Percentiles rank a stretch among this genome's conserved stretches.
phyloP scores from a whole-genome alignment of 1,140 invertebrate species.

The Bactericera cockerelli region DNA sequence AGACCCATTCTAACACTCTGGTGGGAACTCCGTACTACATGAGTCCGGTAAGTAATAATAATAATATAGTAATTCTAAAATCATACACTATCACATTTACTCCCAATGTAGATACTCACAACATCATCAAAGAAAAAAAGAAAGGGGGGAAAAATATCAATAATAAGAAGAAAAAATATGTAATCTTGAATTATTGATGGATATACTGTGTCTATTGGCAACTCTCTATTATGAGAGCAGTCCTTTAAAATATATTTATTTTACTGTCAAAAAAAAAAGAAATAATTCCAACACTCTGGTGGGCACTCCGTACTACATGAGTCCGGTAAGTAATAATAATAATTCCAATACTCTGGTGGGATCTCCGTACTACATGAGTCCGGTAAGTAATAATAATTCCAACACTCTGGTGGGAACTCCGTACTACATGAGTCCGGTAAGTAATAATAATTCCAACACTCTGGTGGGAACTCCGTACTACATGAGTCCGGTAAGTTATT shows the following conservation, averaged over 20 bases:
- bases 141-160: too few relatives aligned
- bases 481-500: constrained; percentile 56
- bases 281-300: constrained; percentile 54
- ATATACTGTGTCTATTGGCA: too few relatives aligned
- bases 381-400: constrained; percentile 53
- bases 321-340: constrained; percentile 44
- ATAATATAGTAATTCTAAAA: too few relatives aligned
- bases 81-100: too few relatives aligned
- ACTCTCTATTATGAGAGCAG: too few relatives aligned
- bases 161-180: too few relatives aligned
- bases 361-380: constrained; percentile 71
- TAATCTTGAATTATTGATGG: too few relatives aligned
- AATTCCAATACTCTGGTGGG: constrained; percentile 59
- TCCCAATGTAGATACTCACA: not conserved
- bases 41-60: constrained; percentile 48
- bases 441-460: constrained; percentile 41
- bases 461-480: constrained; percentile 68
- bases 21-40: constrained; percentile 72
- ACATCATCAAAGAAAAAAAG: not conserved
- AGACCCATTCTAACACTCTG: constrained; percentile 42
- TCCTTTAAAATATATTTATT: too few relatives aligned
- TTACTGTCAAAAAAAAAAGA: too few relatives aligned
- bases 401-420: constrained; percentile 63
- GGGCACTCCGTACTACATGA: constrained; percentile 72
- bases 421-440: constrained; percentile 70